Evolutionary conservation across 2,113 vertebrate species (phyloP).

Genomic region (Ictidomys tridecemlineatus): DNA sequence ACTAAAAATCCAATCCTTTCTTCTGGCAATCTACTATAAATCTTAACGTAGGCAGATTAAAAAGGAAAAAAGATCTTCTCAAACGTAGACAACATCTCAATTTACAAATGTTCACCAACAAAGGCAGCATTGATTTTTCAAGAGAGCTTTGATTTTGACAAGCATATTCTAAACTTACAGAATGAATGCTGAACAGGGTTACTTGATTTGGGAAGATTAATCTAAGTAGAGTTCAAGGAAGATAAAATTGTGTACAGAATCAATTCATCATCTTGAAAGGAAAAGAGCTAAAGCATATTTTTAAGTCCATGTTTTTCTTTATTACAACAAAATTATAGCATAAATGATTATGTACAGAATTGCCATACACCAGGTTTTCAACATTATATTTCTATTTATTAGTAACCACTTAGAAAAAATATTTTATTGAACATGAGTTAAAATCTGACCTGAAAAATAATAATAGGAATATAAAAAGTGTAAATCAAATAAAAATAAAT

Average conservation of each 20-base stretch:
- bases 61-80: neutral
- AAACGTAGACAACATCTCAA: constrained; percentile 44
- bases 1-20: neutral
- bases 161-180: constrained; percentile 39
- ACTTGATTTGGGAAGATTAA: constrained; percentile 50
- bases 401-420: neutral
- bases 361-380: neutral
- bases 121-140: constrained; percentile 60
- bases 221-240: constrained; percentile 22
- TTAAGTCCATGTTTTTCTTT: constrained; percentile 2
- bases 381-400: neutral
- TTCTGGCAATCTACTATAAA: neutral
- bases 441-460: constrained; percentile 35
- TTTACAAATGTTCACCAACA: constrained; percentile 51
- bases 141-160: constrained; percentile 51
- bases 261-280: constrained; percentile 15
- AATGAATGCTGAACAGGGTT: constrained; percentile 44
- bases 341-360: constrained; percentile 13
- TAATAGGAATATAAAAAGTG: neutral
- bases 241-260: constrained; percentile 49
- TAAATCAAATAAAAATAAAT: neutral
- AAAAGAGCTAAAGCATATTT: neutral
- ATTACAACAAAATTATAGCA: neutral
- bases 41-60: neutral
- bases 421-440: neutral